Base-by-base conservation (phyloP, 1,140 invertebrate species). In the Diplogasteroides magnus region DNA sequence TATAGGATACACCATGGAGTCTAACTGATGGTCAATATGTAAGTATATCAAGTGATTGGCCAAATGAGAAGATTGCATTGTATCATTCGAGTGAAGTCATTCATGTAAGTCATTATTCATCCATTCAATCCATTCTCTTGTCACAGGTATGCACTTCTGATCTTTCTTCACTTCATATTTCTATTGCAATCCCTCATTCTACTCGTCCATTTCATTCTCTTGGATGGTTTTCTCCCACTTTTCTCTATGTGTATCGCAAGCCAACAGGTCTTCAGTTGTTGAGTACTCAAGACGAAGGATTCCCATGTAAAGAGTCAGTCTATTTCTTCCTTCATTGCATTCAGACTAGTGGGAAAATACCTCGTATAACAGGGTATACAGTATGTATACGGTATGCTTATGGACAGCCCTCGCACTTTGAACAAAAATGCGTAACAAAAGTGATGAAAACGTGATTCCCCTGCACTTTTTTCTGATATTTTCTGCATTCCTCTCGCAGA, bases 251-350 rank as follows among this genome's bases (percentile, higher is more conserved):
- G 28, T 27, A 27, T 63, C 48, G 26, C 62, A 26, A 23, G 59
- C 59, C 59, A 55, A 57, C 14, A 67, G 67, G n/a, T 60, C 37
- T 26, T 72, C 64, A 65, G 48, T 72, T 23, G 64, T 64, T 15
- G 63, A 71, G 28, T 63, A 65, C 2, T 48, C 26, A 61, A 23
- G 14, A 19, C 15, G 0, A 0, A 23, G 11, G 26, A 64, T 31
- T 64, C 32, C 26, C 28, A 66, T n/a, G n/a, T n/a, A n/a, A n/a
- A n/a, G n/a, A n/a, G n/a, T n/a, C n/a, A n/a, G n/a, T n/a, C n/a
- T n/a, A n/a, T n/a, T n/a, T n/a, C n/a, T n/a, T n/a, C n/a, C n/a
- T n/a, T n/a, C n/a, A n/a, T n/a, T n/a, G n/a, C n/a, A n/a, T n/a
- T n/a, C n/a, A n/a, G n/a, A n/a, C n/a, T n/a, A n/a, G n/a, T n/a